Evolutionary conservation across 2,797 vertebrate species (phyloP).

Genomic region (Cuniculus paca): DNA sequence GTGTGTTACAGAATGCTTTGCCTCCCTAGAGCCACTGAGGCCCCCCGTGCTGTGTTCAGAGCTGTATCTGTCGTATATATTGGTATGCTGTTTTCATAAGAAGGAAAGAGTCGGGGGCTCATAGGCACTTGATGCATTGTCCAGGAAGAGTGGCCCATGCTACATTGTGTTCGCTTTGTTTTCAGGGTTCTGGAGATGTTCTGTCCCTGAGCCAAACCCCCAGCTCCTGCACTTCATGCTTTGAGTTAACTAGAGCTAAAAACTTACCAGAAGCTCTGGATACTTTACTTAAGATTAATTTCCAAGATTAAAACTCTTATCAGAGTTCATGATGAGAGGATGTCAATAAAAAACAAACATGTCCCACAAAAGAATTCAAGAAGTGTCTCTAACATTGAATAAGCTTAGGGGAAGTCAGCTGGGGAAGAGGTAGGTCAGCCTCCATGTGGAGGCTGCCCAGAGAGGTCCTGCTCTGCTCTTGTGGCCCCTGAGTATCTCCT

Average conservation of each 20-base stretch:
- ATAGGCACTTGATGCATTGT: not conserved
- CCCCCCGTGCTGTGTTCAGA: not conserved
- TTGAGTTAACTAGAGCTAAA: not conserved
- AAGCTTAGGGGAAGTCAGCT: not conserved
- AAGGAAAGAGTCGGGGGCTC: accelerated
- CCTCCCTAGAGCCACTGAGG: not conserved
- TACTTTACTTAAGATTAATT: not conserved
- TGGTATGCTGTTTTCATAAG: not conserved
- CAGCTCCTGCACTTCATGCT: not conserved
- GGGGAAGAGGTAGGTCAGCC: not conserved
- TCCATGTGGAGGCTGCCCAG: not conserved
- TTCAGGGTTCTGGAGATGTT: not conserved
- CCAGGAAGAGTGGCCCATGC: not conserved
- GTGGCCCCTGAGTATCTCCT: not conserved
- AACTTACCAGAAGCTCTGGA: conserved; percentile 2
- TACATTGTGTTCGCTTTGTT: not conserved
- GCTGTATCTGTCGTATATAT: not conserved
- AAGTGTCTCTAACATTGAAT: not conserved
- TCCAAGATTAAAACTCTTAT: not conserved
- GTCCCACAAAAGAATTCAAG: conserved; percentile 21
- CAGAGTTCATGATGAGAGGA: not conserved
- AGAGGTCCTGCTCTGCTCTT: not conserved
- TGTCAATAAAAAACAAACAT: not conserved
- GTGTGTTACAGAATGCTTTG: not conserved
- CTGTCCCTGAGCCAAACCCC: not conserved